Evolutionary conservation across 2,113 vertebrate genomes (phyloP).

Genomic region (Lamprotornis superbus): DNA sequence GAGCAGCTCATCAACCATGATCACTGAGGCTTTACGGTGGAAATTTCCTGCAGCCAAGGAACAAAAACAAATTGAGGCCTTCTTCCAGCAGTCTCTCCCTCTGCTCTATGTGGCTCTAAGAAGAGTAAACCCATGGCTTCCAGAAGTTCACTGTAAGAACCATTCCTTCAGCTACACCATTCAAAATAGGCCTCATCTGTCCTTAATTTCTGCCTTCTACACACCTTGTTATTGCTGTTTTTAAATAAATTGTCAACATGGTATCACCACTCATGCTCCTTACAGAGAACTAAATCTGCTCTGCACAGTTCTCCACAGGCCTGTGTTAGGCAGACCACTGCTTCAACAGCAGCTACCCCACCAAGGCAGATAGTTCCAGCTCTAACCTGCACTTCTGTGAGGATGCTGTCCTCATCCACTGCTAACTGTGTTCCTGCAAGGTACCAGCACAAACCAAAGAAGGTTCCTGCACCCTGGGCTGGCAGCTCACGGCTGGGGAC

Average conservation of each 20-base stretch:
- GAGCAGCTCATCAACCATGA: constrained; percentile 98
- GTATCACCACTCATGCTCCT: background rate
- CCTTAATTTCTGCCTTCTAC: background rate
- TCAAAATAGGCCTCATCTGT: background rate
- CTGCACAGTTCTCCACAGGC: background rate
- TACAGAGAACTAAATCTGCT: background rate
- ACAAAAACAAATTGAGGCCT: background rate
- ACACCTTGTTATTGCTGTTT: background rate
- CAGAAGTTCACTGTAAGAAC: background rate
- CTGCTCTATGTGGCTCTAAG: background rate
- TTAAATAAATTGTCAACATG: background rate
- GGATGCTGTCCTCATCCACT: background rate
- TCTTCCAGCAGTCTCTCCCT: background rate
- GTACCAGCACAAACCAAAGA: background rate
- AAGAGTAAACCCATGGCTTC: background rate
- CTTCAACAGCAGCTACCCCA: background rate
- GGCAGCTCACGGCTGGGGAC: background rate
- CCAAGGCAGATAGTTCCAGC: background rate
- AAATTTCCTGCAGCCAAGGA: constrained; percentile 81
- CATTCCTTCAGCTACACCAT: background rate
- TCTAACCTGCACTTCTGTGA: background rate
- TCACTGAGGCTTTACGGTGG: constrained; percentile 89
- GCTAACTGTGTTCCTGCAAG: fast-evolving
- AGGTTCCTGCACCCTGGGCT: background rate
- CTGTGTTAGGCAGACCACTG: background rate